These are phyloP conservation scores for Sinhomidia bicolor DNA, from an alignment of 2,888 invertebrate genomes.

Conservation along the genomic window DNA sequence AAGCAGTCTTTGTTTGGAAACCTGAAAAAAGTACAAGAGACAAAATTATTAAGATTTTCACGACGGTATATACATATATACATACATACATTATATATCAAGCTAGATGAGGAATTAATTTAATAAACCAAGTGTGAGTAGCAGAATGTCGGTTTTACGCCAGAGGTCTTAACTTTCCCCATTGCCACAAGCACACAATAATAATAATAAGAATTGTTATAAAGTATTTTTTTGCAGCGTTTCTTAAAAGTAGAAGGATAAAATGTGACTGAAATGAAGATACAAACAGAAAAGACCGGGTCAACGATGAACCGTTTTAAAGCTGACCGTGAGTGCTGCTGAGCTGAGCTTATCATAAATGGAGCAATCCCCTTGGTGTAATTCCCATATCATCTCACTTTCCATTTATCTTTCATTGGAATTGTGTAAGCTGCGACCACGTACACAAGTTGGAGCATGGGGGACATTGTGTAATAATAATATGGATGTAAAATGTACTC, in stretches of 20 bases:
- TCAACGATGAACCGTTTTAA: constrained; percentile 61
- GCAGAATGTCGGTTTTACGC: too few relatives aligned
- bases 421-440: neutral
- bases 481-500: too few relatives aligned
- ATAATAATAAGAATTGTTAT: neutral
- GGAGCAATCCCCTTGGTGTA: constrained; percentile 74
- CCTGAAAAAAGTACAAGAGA: constrained; percentile 84
- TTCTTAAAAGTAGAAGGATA: neutral
- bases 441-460: too few relatives aligned
- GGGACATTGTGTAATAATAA: too few relatives aligned
- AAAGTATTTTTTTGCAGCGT: too few relatives aligned
- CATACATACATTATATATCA: too few relatives aligned
- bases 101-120: too few relatives aligned
- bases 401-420: constrained; percentile 35
- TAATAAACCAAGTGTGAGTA: too few relatives aligned
- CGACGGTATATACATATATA: too few relatives aligned
- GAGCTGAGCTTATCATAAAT: constrained; percentile 76
- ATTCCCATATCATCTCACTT: constrained; percentile 74
- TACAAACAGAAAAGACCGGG: too few relatives aligned
- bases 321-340: constrained; percentile 76
- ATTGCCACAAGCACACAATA: neutral
- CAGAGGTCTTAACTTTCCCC: too few relatives aligned
- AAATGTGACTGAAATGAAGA: constrained; percentile 13
- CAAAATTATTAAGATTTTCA: constrained; percentile 33
- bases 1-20: constrained; percentile 89